Evolutionary conservation across 2,888 invertebrate species (phyloP).

Genomic region (Mechanitis messenoides): DNA sequence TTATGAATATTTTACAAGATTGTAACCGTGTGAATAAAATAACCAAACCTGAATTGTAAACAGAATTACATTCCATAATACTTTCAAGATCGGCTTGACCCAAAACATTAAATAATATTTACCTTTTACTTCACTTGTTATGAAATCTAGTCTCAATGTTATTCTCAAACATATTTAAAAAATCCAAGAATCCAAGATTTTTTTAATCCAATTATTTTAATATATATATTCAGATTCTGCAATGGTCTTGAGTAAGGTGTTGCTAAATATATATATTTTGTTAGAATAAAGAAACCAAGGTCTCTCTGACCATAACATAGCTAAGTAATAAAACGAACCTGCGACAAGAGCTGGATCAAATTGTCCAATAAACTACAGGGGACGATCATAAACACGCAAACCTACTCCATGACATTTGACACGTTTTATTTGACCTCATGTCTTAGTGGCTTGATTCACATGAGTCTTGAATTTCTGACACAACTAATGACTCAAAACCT

Average conservation of each 20-base stretch:
- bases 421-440: constrained; percentile 41
- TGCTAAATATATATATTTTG: too few species aligned
- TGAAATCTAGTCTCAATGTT: constrained; percentile 17
- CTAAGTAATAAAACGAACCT: not conserved
- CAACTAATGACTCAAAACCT: not conserved
- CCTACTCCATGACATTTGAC: constrained; percentile 25
- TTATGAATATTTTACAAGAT: not conserved
- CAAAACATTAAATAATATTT: constrained; percentile 9
- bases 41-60: not conserved
- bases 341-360: not conserved
- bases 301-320: not conserved
- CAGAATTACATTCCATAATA: constrained; percentile 4
- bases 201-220: too few species aligned
- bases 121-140: constrained; percentile 14
- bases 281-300: too few species aligned
- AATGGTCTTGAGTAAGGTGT: too few species aligned
- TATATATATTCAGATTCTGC: too few species aligned
- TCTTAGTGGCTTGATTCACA: constrained; percentile 24
- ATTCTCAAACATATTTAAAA: not conserved
- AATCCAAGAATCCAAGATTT: too few species aligned
- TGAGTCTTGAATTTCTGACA: not conserved
- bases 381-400: constrained; percentile 14
- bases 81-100: constrained; percentile 16
- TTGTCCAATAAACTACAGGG: constrained; percentile 17
- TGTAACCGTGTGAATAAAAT: constrained; percentile 2